Conservation (phyloP, 37 sponge, comb jelly and placozoan species). For the Beroe forskalii region DNA sequence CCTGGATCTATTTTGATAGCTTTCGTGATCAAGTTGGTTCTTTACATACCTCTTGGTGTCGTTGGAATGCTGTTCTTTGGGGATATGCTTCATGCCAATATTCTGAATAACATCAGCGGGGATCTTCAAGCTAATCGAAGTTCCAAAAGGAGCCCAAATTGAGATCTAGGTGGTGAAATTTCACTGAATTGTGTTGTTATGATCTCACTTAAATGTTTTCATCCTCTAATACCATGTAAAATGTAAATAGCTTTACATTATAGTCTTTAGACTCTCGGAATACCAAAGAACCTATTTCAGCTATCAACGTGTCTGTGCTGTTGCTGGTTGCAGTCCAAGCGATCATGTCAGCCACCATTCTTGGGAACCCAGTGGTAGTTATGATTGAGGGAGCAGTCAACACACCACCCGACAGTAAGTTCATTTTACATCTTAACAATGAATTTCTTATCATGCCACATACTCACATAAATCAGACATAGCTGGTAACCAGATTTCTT, state of each 20-base stretch:
- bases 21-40: conserved; percentile 3
- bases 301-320: background rate
- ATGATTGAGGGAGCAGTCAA: conserved; percentile 29
- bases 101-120: conserved; percentile 9
- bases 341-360: conserved; percentile 49
- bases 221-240: too few relatives aligned
- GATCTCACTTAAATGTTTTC: too few relatives aligned
- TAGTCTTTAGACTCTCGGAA: too few relatives aligned
- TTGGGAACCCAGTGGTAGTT: conserved; percentile 23
- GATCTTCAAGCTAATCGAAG: background rate
- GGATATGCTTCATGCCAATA: background rate
- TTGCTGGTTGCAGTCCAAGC: conserved; percentile 33
- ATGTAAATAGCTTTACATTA: too few relatives aligned
- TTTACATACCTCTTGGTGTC: conserved; percentile 1
- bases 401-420: conserved; percentile 19
- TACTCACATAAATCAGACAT: too few relatives aligned
- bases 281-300: too few relatives aligned
- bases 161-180: too few relatives aligned
- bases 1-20: background rate
- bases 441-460: too few relatives aligned
- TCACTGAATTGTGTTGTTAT: too few relatives aligned
- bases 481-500: too few relatives aligned
- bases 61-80: conserved; percentile 21
- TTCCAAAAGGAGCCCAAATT: too few relatives aligned
- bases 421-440: too few relatives aligned